phyloP scores from a whole-genome alignment of 1,140 invertebrate genomes.

The fruit fly (Drosophila melanogaster) region DNA sequence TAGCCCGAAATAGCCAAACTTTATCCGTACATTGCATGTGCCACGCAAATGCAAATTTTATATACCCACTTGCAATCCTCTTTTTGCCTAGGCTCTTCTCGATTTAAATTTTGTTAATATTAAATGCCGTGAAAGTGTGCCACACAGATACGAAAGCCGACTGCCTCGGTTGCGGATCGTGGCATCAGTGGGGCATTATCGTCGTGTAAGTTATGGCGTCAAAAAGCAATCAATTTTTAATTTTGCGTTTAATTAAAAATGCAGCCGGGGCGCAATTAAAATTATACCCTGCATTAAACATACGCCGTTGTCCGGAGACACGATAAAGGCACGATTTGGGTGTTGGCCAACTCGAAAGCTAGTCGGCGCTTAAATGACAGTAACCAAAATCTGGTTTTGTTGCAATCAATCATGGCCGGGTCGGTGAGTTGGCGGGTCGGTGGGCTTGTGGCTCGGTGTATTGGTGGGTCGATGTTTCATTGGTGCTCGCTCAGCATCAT shows the following conservation, averaged over 20 bases:
- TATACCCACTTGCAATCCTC: constrained; percentile 10
- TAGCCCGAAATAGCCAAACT: constrained; percentile 56
- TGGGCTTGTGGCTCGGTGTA: not conserved
- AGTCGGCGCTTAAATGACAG: constrained; percentile 75
- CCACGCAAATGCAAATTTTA: constrained; percentile 63
- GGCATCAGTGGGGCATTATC: constrained; percentile 32
- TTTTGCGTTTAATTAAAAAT: constrained; percentile 80
- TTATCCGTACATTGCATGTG: constrained; percentile 66
- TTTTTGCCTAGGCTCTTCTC: constrained; percentile 16
- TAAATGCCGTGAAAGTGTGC: constrained; percentile 41
- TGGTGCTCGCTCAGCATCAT: constrained; percentile 55
- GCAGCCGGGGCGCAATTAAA: constrained; percentile 67
- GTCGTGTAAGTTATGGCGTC: constrained; percentile 63
- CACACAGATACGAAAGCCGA: constrained; percentile 37
- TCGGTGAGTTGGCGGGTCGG: constrained; percentile 10
- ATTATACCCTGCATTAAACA: constrained; percentile 51
- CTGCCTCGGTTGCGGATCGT: not conserved
- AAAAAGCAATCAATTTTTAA: constrained; percentile 83
- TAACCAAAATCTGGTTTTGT: constrained; percentile 81
- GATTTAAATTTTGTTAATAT: constrained; percentile 39
- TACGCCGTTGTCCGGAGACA: constrained; percentile 19
- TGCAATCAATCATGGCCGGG: constrained; percentile 76
- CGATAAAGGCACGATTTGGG: constrained; percentile 2
- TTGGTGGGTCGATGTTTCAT: constrained; percentile 17
- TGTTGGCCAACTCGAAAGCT: constrained; percentile 56